Base-by-base conservation (phyloP, 2,113 vertebrate genomes). In the Hymenochirus boettgeri region DNA sequence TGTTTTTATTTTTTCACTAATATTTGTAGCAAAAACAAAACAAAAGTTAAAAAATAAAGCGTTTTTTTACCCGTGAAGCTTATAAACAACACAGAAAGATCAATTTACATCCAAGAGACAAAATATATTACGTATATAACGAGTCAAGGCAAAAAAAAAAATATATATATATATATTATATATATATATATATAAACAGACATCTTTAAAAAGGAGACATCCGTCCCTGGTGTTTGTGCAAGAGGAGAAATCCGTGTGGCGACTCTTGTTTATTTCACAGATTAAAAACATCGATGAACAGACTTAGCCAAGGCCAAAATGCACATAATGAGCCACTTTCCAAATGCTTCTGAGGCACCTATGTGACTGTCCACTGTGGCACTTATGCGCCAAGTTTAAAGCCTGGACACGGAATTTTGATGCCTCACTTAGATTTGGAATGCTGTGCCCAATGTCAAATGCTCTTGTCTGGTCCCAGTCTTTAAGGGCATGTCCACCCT, bases 11-110 rank as follows among this genome's bases (percentile, higher is more conserved):
- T 55, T 58, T 42, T 9, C 19, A 33, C 55, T 57, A 65, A 66
- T 66, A 66, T 66, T 65, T 27, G 64, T 66, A 66, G 64, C 64
- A 66, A 66, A 61, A 65, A 47, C 53, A 17, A 48, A 57, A 57
- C 19, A 12, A 18, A 12, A 47, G 26, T 31, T 47, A 50, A 65
- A 47, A 65, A 65, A 57, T 57, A 48, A 56, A 48, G 52, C 52
- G 15, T 65, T 45, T 57, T 56, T 29, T 52, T 39, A 66, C 64
- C 54, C 39, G 55, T 58, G 64, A 48, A 66, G 64, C 46, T 35
- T 58, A 35, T 26, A n/a, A 48, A 55, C 53, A 24, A 37, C 55
- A 66, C 27, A 66, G 13, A 50, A 58, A 42, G 18, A 33, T 58
- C 6, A 37, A 39, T 66, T 51, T 66, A 66, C 64, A 66, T 66